A percentile compares a stretch with the other conserved stretches of the same genome.
These are phyloP conservation scores for Volucella inflata DNA, from an alignment of 2,888 invertebrate genomes.

Conservation along the genomic window DNA sequence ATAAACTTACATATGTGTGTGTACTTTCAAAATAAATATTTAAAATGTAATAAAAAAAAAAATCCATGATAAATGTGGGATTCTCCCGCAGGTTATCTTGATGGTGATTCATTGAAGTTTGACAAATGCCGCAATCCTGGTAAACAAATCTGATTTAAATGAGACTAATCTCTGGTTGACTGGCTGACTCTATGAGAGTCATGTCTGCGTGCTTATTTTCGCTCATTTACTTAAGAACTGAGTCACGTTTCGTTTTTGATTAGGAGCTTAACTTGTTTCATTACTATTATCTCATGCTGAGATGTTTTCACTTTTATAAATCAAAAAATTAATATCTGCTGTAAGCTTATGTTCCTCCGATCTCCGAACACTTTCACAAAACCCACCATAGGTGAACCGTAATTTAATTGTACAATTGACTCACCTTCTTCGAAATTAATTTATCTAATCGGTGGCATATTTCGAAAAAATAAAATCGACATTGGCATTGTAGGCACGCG, in stretches of 20 bases:
- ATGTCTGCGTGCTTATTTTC: conserved; percentile 18
- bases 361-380: conserved; percentile 3
- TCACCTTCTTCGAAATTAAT: neutral
- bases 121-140: conserved; percentile 26
- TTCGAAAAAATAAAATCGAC: conserved; percentile 3
- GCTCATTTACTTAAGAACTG: conserved; percentile 41
- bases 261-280: neutral
- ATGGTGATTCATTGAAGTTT: conserved; percentile 28
- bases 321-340: neutral
- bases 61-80: too few relatives aligned
- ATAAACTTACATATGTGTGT: too few relatives aligned
- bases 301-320: conserved; percentile 14
- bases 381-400: neutral
- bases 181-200: neutral
- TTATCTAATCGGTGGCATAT: conserved; percentile 44
- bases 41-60: too few relatives aligned
- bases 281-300: conserved; percentile 11
- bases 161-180: conserved; percentile 33
- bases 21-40: too few relatives aligned
- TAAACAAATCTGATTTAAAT: conserved; percentile 46
- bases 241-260: conserved; percentile 38
- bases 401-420: neutral
- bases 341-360: conserved; percentile 9
- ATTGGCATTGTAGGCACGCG: neutral
- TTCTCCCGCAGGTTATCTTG: neutral